phyloP scores from a whole-genome alignment of 2,888 invertebrate genomes.

The Agrotis ipsilon region DNA sequence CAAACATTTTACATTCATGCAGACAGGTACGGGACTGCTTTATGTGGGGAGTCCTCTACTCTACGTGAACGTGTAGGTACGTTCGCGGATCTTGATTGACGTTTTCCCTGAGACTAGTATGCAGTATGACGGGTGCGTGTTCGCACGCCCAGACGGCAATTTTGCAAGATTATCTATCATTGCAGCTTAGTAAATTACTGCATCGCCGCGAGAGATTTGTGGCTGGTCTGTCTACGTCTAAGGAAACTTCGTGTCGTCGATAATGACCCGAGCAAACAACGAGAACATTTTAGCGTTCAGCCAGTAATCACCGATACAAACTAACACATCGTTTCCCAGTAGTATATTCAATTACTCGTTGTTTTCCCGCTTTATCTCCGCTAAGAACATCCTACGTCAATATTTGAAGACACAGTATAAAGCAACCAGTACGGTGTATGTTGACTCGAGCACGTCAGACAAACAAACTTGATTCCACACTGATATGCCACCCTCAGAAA shows the following conservation, averaged over 20 bases:
- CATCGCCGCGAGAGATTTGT: conserved; percentile 68
- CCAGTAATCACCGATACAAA: conserved; percentile 84
- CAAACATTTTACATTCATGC: conserved; percentile 77
- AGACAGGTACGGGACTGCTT: conserved; percentile 79
- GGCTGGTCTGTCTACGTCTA: conserved; percentile 23
- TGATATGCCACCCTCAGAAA: conserved; percentile 66
- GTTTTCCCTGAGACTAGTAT: conserved; percentile 21
- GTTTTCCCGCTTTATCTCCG: conserved; percentile 81
- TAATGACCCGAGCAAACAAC: conserved; percentile 83
- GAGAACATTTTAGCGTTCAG: conserved; percentile 80
- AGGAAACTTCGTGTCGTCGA: conserved; percentile 63
- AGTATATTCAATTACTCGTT: conserved; percentile 81
- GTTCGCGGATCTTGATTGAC: conserved; percentile 32
- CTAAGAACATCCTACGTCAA: conserved; percentile 84
- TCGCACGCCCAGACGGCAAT: conserved; percentile 79
- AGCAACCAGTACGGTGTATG: conserved; percentile 70
- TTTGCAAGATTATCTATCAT: conserved; percentile 82
- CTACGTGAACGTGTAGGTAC: conserved; percentile 28
- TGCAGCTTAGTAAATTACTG: conserved; percentile 78
- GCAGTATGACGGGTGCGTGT: conserved; percentile 58
- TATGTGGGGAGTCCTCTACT: conserved; percentile 48
- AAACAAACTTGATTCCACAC: conserved; percentile 68
- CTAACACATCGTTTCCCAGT: conserved; percentile 75
- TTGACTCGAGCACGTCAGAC: conserved; percentile 63
- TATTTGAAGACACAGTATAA: conserved; percentile 80